These are phyloP conservation scores for Poecile atricapillus DNA, from an alignment of 2,113 vertebrate genomes.

Conservation along the genomic window DNA sequence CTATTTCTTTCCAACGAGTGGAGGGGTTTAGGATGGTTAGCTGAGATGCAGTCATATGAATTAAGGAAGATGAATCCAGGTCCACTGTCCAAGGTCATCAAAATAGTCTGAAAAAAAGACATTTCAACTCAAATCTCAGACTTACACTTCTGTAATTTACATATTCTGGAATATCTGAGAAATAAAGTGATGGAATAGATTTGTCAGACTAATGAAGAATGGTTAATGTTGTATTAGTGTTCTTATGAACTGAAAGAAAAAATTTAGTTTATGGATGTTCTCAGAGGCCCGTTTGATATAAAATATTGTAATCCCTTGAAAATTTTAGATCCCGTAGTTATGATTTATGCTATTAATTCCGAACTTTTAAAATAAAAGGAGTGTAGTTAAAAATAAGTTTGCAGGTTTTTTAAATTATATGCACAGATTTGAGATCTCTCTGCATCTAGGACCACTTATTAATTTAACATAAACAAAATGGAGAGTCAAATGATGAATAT, in stretches of 20 bases:
- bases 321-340: neutral
- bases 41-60: neutral
- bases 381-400: neutral
- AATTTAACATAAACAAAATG: neutral
- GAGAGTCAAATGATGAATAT: neutral
- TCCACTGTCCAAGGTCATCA: neutral
- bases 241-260: neutral
- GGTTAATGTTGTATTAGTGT: neutral
- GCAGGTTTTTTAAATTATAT: neutral
- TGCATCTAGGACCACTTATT: neutral
- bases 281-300: neutral
- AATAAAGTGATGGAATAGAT: neutral
- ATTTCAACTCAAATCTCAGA: neutral
- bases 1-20: neutral
- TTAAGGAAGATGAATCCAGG: neutral
- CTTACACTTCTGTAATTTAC: neutral
- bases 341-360: neutral
- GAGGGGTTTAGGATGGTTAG: neutral
- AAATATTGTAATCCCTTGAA: neutral
- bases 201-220: neutral
- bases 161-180: neutral
- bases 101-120: neutral
- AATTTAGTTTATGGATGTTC: neutral
- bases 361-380: neutral
- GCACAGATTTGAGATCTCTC: neutral